phyloP scores from a whole-genome alignment of 2,888 invertebrate species.

The Ophraella communa region DNA sequence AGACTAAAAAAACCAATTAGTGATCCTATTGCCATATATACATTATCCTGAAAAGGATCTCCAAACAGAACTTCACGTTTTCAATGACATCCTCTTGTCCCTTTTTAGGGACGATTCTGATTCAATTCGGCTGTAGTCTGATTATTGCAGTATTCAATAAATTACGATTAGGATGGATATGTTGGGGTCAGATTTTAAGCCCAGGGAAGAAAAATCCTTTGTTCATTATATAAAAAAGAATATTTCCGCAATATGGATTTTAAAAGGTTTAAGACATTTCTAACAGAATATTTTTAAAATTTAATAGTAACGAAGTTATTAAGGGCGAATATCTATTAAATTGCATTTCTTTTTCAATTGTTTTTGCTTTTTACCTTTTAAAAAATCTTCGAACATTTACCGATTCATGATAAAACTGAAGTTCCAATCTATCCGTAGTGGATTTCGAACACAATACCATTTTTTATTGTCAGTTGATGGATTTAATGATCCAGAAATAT shows the following conservation, averaged over 20 bases:
- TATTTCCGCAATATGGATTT: too few relatives aligned
- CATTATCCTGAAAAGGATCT: not conserved
- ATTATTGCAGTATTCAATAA: not conserved
- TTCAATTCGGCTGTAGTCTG: not conserved
- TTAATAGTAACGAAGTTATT: too few relatives aligned
- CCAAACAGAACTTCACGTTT: not conserved
- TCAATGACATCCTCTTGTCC: constrained; percentile 3
- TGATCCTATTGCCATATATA: not conserved
- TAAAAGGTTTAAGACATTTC: too few relatives aligned
- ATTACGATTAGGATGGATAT: too few relatives aligned
- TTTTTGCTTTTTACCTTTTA: not conserved
- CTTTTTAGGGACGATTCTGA: not conserved
- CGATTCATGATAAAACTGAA: not conserved
- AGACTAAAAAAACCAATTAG: constrained; percentile 3
- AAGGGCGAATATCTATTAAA: too few relatives aligned
- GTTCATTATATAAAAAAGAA: too few relatives aligned
- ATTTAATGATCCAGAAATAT: constrained; percentile 9
- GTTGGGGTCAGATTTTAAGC: too few relatives aligned
- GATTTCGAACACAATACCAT: not conserved
- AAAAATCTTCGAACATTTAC: not conserved
- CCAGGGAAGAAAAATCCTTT: too few relatives aligned
- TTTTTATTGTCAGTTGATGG: constrained; percentile 10
- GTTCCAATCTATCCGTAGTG: not conserved
- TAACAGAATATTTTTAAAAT: too few relatives aligned
- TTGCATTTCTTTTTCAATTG: not conserved